Conservation (phyloP, 1,140 invertebrate species). For the Aphis gossypii region DNA sequence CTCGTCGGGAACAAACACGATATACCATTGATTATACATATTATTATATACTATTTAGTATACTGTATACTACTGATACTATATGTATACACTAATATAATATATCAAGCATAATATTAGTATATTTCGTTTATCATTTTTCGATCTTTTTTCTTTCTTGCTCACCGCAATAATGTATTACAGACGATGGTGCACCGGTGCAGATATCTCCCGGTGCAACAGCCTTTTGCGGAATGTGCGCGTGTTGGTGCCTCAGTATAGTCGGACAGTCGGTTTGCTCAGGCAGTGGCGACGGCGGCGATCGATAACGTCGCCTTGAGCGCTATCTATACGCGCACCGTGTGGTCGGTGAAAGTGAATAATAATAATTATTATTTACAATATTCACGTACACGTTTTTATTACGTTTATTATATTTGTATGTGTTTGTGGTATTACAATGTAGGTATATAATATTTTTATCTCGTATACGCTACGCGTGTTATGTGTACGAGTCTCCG, state of each 20-base stretch:
- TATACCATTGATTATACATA: too few species aligned
- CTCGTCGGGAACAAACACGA: background rate
- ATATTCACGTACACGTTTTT: background rate
- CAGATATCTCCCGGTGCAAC: conserved; percentile 13
- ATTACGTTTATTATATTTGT: background rate
- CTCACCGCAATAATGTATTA: background rate
- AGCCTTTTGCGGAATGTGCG: conserved; percentile 49
- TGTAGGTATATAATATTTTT: background rate
- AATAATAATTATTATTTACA: background rate
- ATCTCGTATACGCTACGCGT: background rate
- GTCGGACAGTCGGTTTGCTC: background rate
- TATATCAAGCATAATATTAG: background rate
- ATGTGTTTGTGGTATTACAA: background rate
- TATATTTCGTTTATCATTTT: background rate
- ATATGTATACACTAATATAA: too few species aligned
- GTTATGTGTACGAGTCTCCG: background rate
- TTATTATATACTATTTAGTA: too few species aligned
- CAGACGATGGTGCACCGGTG: background rate
- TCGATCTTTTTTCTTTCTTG: background rate
- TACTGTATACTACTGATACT: too few species aligned
- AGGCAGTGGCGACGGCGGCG: background rate
- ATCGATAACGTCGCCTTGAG: conserved; percentile 49
- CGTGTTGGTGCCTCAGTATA: background rate
- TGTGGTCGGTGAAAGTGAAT: conserved; percentile 6
- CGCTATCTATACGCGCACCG: conserved; percentile 41